Evolutionary conservation across 2,113 vertebrate species (phyloP).

Genomic region (Clarias gariepinus): DNA sequence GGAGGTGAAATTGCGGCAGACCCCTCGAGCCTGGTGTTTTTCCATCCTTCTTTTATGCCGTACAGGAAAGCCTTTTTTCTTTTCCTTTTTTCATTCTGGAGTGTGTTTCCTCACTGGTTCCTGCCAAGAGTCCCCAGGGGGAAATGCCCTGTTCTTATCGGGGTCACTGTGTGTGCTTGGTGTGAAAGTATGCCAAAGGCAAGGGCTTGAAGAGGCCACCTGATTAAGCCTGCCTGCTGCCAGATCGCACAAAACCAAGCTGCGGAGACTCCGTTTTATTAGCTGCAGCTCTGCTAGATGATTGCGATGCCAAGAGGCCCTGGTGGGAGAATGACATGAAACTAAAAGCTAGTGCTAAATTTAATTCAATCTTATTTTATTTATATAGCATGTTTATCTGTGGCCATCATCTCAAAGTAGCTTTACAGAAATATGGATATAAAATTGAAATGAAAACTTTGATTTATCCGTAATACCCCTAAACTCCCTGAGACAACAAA

Average conservation of each 20-base stretch:
- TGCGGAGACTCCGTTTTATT: slow-evolving; percentile 18
- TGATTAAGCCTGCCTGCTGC: slow-evolving; percentile 37
- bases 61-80: slow-evolving; percentile 47
- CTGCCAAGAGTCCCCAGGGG: slow-evolving; percentile 59
- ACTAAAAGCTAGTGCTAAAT: background rate
- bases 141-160: slow-evolving; percentile 65
- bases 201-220: slow-evolving; percentile 47
- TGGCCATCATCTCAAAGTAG: background rate
- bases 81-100: slow-evolving; percentile 51
- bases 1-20: slow-evolving; percentile 22
- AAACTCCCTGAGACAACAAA: background rate
- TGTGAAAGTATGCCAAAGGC: slow-evolving; percentile 29
- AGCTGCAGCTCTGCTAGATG: background rate
- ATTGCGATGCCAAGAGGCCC: background rate
- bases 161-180: slow-evolving; percentile 35
- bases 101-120: slow-evolving; percentile 63
- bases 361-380: background rate
- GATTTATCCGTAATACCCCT: background rate
- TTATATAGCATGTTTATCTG: background rate
- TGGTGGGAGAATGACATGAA: background rate
- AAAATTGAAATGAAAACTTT: no score
- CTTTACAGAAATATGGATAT: background rate
- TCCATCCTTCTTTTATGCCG: slow-evolving; percentile 44
- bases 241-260: background rate
- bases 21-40: slow-evolving; percentile 42